These are phyloP conservation scores for Eugnorisma glareosa DNA, from an alignment of 2,888 invertebrate species.

Conservation along the genomic window DNA sequence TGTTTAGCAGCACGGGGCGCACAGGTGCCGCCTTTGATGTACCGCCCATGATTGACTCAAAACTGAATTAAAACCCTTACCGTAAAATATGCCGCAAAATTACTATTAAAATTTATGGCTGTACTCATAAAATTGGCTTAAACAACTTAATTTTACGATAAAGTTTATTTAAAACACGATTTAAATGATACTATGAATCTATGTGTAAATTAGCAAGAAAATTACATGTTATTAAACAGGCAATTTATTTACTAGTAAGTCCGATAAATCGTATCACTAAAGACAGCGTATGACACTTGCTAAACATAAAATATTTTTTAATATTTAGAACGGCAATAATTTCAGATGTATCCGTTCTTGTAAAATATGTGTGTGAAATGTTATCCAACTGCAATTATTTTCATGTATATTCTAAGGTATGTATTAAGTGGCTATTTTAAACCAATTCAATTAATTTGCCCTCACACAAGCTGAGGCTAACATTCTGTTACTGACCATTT, in stretches of 20 bases:
- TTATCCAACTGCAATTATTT: constrained; percentile 3
- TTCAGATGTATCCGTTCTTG: not conserved
- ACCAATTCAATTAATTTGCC: constrained; percentile 79
- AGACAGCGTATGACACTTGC: constrained; percentile 16
- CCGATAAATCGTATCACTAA: constrained; percentile 22
- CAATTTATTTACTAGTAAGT: constrained; percentile 21
- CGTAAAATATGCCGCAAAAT: constrained; percentile 74
- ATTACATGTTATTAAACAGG: constrained; percentile 53
- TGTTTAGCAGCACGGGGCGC: constrained; percentile 84
- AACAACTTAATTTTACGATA: constrained; percentile 60
- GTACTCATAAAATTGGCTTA: constrained; percentile 68
- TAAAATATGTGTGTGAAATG: constrained; percentile 20
- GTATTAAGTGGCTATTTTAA: constrained; percentile 67
- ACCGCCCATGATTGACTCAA: constrained; percentile 72
- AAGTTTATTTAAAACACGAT: constrained; percentile 35
- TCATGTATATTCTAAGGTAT: constrained; percentile 7
- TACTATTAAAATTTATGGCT: constrained; percentile 74
- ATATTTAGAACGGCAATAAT: constrained; percentile 38
- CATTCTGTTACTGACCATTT: constrained; percentile 44
- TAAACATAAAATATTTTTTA: constrained; percentile 11
- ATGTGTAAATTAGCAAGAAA: constrained; percentile 47
- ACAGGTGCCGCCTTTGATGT: constrained; percentile 86
- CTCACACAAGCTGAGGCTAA: constrained; percentile 60
- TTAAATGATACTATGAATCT: constrained; percentile 33
- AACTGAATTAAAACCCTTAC: constrained; percentile 74